phyloP scores from a whole-genome alignment of 2,797 vertebrate genomes.

The Gallinago solitaria region DNA sequence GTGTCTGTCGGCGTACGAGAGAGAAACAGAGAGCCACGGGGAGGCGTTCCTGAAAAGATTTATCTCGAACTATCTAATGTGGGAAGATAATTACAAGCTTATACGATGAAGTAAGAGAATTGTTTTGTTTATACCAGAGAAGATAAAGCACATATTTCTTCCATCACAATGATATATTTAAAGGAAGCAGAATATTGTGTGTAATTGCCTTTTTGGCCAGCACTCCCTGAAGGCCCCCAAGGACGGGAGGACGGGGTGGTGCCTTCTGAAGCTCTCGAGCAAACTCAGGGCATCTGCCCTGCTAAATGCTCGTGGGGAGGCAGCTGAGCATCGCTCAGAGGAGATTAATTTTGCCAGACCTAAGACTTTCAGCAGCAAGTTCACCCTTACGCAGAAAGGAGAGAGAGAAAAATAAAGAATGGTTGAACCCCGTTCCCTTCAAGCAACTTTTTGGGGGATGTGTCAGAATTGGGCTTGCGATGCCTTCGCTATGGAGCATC shows the following conservation, averaged over 20 bases:
- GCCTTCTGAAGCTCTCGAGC: background rate
- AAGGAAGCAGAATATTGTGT: conserved; percentile 10
- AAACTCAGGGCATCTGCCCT: background rate
- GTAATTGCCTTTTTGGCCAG: conserved; percentile 31
- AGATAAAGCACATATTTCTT: conserved; percentile 36
- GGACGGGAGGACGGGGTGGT: background rate
- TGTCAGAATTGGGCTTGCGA: background rate
- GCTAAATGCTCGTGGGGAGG: background rate
- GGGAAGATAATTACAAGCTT: conserved; percentile 22
- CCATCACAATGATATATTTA: background rate
- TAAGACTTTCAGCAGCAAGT: background rate
- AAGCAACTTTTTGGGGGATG: background rate
- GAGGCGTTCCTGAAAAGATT: background rate
- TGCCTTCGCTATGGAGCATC: background rate
- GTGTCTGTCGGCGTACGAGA: background rate
- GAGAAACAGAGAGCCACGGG: background rate
- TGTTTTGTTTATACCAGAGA: conserved; percentile 1
- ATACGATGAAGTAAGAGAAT: conserved; percentile 19
- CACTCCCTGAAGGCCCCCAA: rapidly evolving
- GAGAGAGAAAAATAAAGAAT: background rate
- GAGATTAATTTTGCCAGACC: background rate
- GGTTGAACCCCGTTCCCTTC: background rate
- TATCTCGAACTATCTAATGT: background rate
- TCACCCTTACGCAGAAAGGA: background rate
- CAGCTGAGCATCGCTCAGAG: background rate